phyloP scores from a whole-genome alignment of 1,140 invertebrate genomes.

The Bicyclus anynana region DNA sequence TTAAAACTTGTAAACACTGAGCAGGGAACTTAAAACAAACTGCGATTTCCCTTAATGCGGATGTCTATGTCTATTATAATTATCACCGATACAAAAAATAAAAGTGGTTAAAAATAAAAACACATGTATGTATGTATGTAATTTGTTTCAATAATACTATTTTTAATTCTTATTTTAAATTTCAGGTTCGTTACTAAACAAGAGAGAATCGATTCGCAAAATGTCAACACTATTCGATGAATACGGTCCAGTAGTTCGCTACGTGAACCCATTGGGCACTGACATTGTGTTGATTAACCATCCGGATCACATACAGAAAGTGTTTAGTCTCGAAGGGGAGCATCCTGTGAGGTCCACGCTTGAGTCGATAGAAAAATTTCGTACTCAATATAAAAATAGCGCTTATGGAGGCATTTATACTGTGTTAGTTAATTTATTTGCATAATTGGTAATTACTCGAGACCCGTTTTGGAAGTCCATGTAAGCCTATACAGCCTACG shows the following conservation, averaged over 20 bases:
- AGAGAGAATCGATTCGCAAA: conserved; percentile 57
- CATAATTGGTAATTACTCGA: no score
- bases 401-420: conserved; percentile 77
- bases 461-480: no score
- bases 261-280: conserved; percentile 79
- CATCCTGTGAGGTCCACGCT: conserved; percentile 78
- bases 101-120: no score
- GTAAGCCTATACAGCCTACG: no score
- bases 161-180: background rate
- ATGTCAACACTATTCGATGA: conserved; percentile 78
- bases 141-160: conserved; percentile 21
- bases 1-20: no score
- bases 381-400: conserved; percentile 76
- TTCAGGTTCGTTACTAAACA: conserved; percentile 62
- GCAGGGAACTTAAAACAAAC: no score
- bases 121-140: background rate
- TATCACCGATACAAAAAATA: no score
- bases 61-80: no score
- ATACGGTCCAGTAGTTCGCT: conserved; percentile 81
- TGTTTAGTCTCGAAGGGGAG: conserved; percentile 78
- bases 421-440: conserved; percentile 75
- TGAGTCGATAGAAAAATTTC: conserved; percentile 80
- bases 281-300: conserved; percentile 80
- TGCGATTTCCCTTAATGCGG: no score
- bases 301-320: conserved; percentile 80